Base-by-base conservation (phyloP, 2,113 vertebrate genomes). In the Bothrops jararaca region DNA sequence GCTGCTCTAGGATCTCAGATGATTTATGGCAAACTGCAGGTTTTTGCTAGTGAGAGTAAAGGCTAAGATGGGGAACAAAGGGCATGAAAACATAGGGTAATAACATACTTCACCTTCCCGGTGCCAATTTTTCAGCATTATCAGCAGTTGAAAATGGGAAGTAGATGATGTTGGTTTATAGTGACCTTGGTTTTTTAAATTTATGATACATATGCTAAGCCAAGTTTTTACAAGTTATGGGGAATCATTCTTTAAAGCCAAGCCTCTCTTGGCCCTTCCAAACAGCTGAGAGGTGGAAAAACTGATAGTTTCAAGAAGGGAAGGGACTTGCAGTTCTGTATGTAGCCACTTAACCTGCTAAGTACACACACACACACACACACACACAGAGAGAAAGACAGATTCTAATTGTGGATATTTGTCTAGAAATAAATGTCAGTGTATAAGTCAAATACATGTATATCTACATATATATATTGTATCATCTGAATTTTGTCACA, bases 61-160 rank as follows among this genome's bases (percentile, higher is more conserved):
- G 34, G 9, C 52, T 48, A 20, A 42, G 20, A 80, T 69, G 24
- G n/a, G 58, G 48, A 42, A 18, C 11, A 26, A 26, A 86, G n/a
- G 11, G 50, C 11, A 69, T 13, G 15, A 74, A 53, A 92, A 56
- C 23, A 74, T 9, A 69, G 24, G 24, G 15, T 18, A 39, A 22
- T 9, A 54, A 39, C 12, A 11, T 26, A 1, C 9, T 34, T 89
- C 74, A 60, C 88, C 15, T 39, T 85, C 80, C 64, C 42, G 80
- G 20, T n/a, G 6, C 10, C 80, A 69, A 58, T 24, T 85, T 85
- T 89, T 89, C 64, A 85, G 88, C 34, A 85, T 58, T 26, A 45
- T 89, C 92, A 89, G 88, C 88, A 89, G 22, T 20, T 48, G 88
- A 89, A 89, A 89, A 89, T 58, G 29, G 42, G 88, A 92, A 92